These are phyloP conservation scores for Tachysurus vachellii DNA, from an alignment of 2,113 vertebrate genomes.

Conservation along the genomic window DNA sequence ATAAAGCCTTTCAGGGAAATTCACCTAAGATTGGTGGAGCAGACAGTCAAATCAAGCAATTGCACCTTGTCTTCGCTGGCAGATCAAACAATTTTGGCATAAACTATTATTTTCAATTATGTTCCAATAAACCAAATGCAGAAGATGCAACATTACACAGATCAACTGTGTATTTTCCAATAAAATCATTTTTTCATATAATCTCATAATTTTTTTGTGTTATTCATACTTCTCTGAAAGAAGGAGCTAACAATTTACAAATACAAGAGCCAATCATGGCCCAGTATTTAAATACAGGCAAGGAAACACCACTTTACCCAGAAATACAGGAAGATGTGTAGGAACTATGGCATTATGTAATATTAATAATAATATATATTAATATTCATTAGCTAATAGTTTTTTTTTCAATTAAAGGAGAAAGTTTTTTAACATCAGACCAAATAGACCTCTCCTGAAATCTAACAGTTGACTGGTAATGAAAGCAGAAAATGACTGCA, in stretches of 20 bases:
- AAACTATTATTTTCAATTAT: not conserved
- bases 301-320: not conserved
- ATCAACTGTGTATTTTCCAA: not conserved
- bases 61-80: no score
- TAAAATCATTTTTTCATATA: not conserved
- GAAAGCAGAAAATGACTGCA: not conserved
- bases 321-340: not conserved
- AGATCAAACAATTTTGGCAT: no score
- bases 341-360: not conserved
- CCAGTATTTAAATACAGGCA: not conserved
- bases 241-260: not conserved
- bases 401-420: not conserved
- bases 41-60: no score
- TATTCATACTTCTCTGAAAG: not conserved
- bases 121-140: not conserved
- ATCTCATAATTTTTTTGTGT: not conserved
- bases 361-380: not conserved
- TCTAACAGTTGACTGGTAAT: not conserved
- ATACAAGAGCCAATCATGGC: not conserved
- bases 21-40: not conserved
- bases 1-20: not conserved
- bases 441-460: not conserved
- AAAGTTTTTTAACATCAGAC: not conserved
- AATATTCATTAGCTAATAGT: not conserved
- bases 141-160: not conserved